phyloP scores from a whole-genome alignment of 2,888 invertebrate genomes.

The Beris morrisii region DNA sequence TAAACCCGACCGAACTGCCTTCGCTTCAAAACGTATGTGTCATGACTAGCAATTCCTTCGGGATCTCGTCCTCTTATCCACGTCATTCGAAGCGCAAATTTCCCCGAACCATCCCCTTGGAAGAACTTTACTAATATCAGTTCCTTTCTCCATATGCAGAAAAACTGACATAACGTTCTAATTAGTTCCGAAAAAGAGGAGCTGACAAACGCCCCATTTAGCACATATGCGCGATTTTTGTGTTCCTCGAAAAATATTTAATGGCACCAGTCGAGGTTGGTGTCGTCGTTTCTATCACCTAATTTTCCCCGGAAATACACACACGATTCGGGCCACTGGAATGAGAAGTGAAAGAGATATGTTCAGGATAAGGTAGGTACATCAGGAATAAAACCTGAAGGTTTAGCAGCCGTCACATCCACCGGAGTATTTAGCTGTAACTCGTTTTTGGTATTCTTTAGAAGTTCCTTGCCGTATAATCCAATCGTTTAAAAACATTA shows the following conservation, averaged over 20 bases:
- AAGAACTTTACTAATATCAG: slow-evolving; percentile 7
- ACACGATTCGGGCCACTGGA: background rate
- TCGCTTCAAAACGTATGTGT: slow-evolving; percentile 15
- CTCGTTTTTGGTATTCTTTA: slow-evolving; percentile 37
- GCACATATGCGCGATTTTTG: slow-evolving; percentile 42
- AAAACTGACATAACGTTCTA: slow-evolving; percentile 42
- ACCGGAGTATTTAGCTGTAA: slow-evolving; percentile 5
- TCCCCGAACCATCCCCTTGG: too few relatives aligned
- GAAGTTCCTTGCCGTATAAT: slow-evolving; percentile 36
- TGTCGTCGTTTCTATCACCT: slow-evolving; percentile 31
- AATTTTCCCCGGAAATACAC: slow-evolving; percentile 16
- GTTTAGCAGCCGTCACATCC: background rate
- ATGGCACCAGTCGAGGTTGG: slow-evolving; percentile 3
- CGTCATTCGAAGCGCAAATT: background rate
- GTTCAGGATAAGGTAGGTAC: background rate
- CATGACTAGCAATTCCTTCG: slow-evolving; percentile 28
- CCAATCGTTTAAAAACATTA: slow-evolving; percentile 41
- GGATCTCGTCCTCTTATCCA: background rate
- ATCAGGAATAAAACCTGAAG: background rate
- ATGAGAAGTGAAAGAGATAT: background rate
- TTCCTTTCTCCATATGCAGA: slow-evolving; percentile 39
- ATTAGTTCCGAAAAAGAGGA: slow-evolving; percentile 38
- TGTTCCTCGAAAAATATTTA: slow-evolving; percentile 8
- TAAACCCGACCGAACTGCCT: slow-evolving; percentile 27
- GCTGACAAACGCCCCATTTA: slow-evolving; percentile 44